Evolutionary conservation across 2,888 invertebrate genomes (phyloP), one percentile per base, ranked within the genome.

Genomic region (Tenthredo scrophulariae): DNA sequence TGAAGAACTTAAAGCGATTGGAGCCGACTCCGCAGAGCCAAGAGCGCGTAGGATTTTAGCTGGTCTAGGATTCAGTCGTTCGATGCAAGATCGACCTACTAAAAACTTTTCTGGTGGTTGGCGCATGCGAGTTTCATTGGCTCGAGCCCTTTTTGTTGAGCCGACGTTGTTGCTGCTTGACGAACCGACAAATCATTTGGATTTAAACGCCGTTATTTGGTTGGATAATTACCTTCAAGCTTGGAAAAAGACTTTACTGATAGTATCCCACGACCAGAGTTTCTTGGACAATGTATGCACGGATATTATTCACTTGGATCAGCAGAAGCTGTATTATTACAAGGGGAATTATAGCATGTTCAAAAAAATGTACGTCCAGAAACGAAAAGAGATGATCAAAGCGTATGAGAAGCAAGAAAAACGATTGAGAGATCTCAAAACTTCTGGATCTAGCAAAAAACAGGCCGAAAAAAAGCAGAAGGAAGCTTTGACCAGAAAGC

Each of bases 121-220:
- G 99, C 95, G 99, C 88, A 99, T 99, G 99, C 96, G 99, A 91
- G 99, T 99, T 5, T 99, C 99, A 0, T 94, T 99, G 67, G 99
- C 99, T 0, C 96, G 99, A 92, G 99, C 99, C 3, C 94, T 99
- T 29, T 99, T 99, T 93, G 95, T 99, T 86, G 99, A 99, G 94
- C 99, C 99, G 0, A 99, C 99, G 1, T 94, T 99, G n/a, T 94
- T 99, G 40, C 95, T 99, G 93, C 96, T 99, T 50, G 99, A 99
- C 94, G 99, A 99, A 95, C 99, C 99, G 88, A 99, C 99, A 0
- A 99, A 99, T 94, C 99, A 99, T 94, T 96, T 99, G 90, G 99
- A 99, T 95, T 95, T 99, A 85, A 99, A 99, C 92, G 99, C 99
- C 88, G 99, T 99, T 80, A 99, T 99, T 95, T 99, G 99, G 99